Percentiles rank a stretch among this genome's conserved stretches.
phyloP scores from a whole-genome alignment of 2,888 invertebrate species.

The Metallyticus violacea region DNA sequence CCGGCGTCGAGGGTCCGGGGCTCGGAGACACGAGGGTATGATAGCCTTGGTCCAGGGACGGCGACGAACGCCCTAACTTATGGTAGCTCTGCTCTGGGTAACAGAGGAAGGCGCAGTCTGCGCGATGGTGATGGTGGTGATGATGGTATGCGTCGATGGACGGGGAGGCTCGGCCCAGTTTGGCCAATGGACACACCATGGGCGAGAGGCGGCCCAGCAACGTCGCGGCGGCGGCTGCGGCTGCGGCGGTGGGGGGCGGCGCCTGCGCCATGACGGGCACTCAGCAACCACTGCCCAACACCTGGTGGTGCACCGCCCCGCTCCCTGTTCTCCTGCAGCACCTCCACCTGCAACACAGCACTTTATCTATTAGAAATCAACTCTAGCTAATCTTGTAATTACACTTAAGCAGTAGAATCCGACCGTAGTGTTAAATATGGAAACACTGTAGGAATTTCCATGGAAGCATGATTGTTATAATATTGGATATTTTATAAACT shows the following conservation, averaged over 20 bases:
- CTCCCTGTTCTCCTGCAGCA: neutral
- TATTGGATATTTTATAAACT: too few relatives aligned
- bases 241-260: slow-evolving; percentile 18
- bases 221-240: slow-evolving; percentile 28
- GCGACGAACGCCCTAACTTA: slow-evolving; percentile 53
- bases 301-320: neutral
- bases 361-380: too few relatives aligned
- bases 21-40: slow-evolving; percentile 69
- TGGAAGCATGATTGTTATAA: too few relatives aligned
- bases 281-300: neutral
- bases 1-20: slow-evolving; percentile 48
- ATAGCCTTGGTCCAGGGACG: slow-evolving; percentile 77
- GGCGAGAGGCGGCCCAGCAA: slow-evolving; percentile 47
- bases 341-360: neutral
- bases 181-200: slow-evolving; percentile 59
- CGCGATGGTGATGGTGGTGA: slow-evolving; percentile 33
- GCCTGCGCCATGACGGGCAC: slow-evolving; percentile 24
- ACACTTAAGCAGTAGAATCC: too few relatives aligned
- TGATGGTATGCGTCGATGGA: slow-evolving; percentile 40
- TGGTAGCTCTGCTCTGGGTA: slow-evolving; percentile 20
- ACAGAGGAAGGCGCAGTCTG: neutral
- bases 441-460: too few relatives aligned
- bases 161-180: slow-evolving; percentile 53
- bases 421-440: too few relatives aligned
- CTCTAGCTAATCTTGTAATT: too few relatives aligned